Base-by-base conservation (phyloP, 2,797 vertebrate species). In the Dicrostonyx torquatus region DNA sequence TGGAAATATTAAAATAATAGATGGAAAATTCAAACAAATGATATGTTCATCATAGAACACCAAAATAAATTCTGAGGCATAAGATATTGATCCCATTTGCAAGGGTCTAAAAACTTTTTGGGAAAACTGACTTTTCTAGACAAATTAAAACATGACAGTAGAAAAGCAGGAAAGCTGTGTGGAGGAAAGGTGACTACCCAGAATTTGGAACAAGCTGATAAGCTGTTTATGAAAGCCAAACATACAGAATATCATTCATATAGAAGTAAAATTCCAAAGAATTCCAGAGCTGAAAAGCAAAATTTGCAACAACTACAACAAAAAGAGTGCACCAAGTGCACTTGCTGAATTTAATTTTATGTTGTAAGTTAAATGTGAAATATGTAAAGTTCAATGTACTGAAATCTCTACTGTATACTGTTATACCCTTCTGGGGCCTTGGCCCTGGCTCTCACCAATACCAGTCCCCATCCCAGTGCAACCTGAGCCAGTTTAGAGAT, bases 361-460 rank as follows among this genome's bases (percentile, higher is more conserved):
- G 78, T 40, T 88, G 14, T 58, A 90, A 87, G 14, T 70, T n/a
- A n/a, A 90, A 83, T 78, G 34, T 72, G 75, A 94, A 48, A 64
- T 89, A 66, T 37, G 14, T 53, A 18, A 80, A 80, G 11, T 37
- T 37, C 6, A 55, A 24, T 66, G 17, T 26, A 40, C 64, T 72
- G 40, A 93, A 75, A 75, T 70, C 14, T 77, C 53, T 83, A 26
- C 6, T 60, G 6, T n/a, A 53, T 34, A 70, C 31, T 26, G 18
- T 18, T 93, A 13, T 22, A 66, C 20, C 12, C 62, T 68, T 70
- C 15, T 14, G 29, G 24, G 14, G 4, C 17, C 34, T 76, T 5
- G 11, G 2, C 12, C 18, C 24, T 85, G 18, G 1, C 40, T 22
- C 45, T 45, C 45, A 76, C 3, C 37, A 17, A 34, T 24, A 5